Evolutionary conservation across 2,888 invertebrate species (phyloP), one percentile per base, ranked within the genome.

Genomic region (Chorisops tibialis): DNA sequence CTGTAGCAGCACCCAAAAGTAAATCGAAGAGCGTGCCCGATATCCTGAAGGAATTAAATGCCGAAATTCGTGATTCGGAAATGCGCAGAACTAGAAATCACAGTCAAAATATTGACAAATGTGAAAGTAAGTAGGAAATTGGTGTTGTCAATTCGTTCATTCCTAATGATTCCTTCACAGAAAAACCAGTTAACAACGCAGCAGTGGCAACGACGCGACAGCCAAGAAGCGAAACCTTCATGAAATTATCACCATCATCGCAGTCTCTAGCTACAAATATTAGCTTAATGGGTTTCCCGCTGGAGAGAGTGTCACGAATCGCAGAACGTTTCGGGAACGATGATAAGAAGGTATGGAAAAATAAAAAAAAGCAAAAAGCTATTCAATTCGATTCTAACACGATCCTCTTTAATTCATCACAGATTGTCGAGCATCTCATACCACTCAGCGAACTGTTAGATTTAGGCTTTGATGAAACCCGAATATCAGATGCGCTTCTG

Each of bases 281-380:
- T 63, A 86, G 87, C 71, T 84, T 86, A 64, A 96, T 96, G 95
- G 96, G 96, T 1, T 96, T 96, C 74, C 88, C 91, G 0, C 74
- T 89, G 56, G 83, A 88, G 62, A 84, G 91, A 75, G 92, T 91
- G 16, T 87, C 89, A 4, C 84, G 91, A 69, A 88, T 91, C n/a
- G 88, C 89, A 68, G 84, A 86, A 68, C 80, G 87, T 52, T 80
- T 91, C 67, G 93, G 93, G 62, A 83, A 82, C 74, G 87, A 92
- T 80, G 90, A 93, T 78, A 93, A 92, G 78, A 91, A 90, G 85
- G 91, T 91, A 75, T 77, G 7, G 54, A 59, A 21, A 43, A 54
- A 37, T 35, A 37, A 37, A 37, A 11, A 37, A 37, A 37, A 37
- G 12, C 9, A 7, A 37, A 37, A 11, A 11, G 1, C 12, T 12